These are phyloP conservation scores for Vombatus ursinus DNA, from an alignment of 2,113 vertebrate genomes.

Conservation along the genomic window DNA sequence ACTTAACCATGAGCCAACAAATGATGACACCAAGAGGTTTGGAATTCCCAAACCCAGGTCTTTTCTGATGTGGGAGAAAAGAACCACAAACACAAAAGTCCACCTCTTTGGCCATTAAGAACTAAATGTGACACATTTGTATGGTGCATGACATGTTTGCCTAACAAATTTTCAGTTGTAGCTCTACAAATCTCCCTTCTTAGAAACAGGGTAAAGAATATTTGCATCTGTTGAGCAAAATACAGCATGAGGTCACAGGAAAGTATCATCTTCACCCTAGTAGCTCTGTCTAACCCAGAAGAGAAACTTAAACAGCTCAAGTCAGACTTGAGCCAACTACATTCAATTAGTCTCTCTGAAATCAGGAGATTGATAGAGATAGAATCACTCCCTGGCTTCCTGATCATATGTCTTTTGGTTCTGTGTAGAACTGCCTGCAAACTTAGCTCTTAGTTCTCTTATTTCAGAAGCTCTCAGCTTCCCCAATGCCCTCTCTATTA, in stretches of 20 bases:
- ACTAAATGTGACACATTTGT: neutral
- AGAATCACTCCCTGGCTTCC: neutral
- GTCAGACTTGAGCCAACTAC: neutral
- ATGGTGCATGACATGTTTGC: neutral
- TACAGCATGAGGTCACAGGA: neutral
- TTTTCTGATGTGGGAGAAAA: neutral
- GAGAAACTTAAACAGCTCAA: neutral
- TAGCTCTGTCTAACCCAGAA: neutral
- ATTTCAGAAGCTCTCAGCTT: slow-evolving; percentile 25
- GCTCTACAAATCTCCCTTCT: neutral
- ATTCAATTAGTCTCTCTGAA: neutral
- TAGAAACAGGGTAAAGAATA: neutral
- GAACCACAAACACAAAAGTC: neutral
- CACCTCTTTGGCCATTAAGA: neutral
- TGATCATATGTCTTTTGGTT: too few relatives aligned
- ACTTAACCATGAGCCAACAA: neutral
- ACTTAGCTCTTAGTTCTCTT: neutral
- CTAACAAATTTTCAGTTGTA: neutral
- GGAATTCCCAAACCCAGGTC: neutral
- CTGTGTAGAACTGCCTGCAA: neutral
- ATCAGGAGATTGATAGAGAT: neutral
- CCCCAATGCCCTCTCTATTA: neutral
- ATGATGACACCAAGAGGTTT: neutral
- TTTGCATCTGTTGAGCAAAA: neutral
- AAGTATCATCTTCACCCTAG: neutral